Evolutionary conservation across 1,140 invertebrate genomes (phyloP).

Genomic region (Bombus ignitus): DNA sequence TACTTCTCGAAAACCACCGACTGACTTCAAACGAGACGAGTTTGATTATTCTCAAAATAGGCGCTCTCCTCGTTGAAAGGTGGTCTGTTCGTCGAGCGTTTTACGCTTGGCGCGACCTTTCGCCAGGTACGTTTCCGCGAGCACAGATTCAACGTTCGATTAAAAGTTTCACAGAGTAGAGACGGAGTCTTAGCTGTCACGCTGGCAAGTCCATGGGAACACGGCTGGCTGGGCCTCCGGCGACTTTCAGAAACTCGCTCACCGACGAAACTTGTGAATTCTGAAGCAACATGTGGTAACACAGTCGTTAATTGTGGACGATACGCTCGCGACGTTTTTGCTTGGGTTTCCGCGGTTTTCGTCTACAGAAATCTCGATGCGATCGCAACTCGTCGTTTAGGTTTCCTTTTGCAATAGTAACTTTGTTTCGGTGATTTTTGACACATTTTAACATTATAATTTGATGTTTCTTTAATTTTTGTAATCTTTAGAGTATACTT

Average conservation of each 20-base stretch:
- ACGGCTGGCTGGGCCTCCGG: background rate
- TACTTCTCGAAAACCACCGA: background rate
- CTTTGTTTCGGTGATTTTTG: background rate
- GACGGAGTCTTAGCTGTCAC: background rate
- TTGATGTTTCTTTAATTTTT: background rate
- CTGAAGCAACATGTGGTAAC: slow-evolving; percentile 47
- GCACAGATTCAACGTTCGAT: background rate
- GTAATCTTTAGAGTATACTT: background rate
- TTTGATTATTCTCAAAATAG: background rate
- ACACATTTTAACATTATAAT: background rate
- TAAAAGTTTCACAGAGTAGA: background rate
- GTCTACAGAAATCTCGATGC: background rate
- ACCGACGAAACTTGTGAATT: slow-evolving; percentile 4
- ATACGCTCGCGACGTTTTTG: background rate
- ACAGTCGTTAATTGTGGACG: slow-evolving; percentile 9
- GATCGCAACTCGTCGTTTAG: background rate
- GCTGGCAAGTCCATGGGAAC: background rate
- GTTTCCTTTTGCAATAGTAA: background rate
- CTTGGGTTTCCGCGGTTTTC: too few species aligned
- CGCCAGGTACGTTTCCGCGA: background rate
- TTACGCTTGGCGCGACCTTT: too few species aligned
- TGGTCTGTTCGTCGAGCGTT: background rate
- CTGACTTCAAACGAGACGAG: background rate
- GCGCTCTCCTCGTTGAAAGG: background rate
- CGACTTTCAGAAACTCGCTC: too few species aligned